These are phyloP conservation scores for Lysandra bellargus DNA, from an alignment of 2,888 invertebrate species.

Conservation along the genomic window DNA sequence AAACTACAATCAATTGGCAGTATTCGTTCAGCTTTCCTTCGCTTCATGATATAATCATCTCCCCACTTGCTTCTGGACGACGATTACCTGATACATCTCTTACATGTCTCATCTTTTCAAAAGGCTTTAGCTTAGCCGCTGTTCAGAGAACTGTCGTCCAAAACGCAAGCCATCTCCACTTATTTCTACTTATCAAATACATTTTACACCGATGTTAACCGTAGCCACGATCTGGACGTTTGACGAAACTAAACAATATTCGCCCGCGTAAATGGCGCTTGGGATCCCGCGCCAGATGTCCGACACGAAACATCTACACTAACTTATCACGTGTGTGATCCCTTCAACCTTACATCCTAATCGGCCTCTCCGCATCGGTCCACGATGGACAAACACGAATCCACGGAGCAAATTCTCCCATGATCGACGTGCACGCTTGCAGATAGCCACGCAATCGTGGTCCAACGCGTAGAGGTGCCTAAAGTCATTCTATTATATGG, in stretches of 20 bases:
- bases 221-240: conserved; percentile 41
- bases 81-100: neutral
- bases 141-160: neutral
- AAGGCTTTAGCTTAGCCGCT: neutral
- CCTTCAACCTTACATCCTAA: conserved; percentile 73
- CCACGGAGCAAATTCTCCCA: neutral
- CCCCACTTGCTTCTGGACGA: conserved; percentile 40
- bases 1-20: conserved; percentile 79
- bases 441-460: neutral
- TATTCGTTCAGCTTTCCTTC: conserved; percentile 65
- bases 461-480: neutral
- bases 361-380: neutral
- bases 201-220: conserved; percentile 40
- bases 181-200: conserved; percentile 41
- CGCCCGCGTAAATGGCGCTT: conserved; percentile 9
- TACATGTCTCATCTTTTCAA: neutral
- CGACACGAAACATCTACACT: conserved; percentile 34
- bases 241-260: conserved; percentile 28
- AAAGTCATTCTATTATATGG: conserved; percentile 4
- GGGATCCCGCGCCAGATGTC: conserved; percentile 21
- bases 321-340: conserved; percentile 56
- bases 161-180: conserved; percentile 33
- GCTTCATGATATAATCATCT: conserved; percentile 64
- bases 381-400: neutral
- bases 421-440: neutral